A percentile compares a stretch with the other conserved stretches of the same genome.
These are phyloP conservation scores for Rousettus madagascariensis DNA, from an alignment of 2,797 vertebrate species.

Conservation along the genomic window DNA sequence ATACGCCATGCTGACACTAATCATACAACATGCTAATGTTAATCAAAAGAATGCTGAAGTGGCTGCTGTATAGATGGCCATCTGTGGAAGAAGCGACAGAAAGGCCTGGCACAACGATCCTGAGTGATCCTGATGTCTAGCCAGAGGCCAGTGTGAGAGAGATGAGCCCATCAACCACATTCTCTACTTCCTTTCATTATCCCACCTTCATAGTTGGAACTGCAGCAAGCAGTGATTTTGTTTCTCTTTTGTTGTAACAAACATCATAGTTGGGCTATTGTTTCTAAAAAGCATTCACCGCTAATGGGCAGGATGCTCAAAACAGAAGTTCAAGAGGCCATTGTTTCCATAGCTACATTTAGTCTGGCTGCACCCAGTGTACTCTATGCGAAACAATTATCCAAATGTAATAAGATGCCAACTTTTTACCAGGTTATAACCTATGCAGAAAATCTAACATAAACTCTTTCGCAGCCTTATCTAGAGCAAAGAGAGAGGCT, in stretches of 20 bases:
- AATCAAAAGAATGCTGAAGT: neutral
- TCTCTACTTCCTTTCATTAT: neutral
- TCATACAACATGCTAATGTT: neutral
- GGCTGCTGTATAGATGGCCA: neutral
- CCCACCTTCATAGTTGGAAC: neutral
- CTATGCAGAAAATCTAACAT: neutral
- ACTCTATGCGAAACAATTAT: neutral
- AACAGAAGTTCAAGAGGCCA: neutral
- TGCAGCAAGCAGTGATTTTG: neutral
- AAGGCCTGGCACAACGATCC: neutral
- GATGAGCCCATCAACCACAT: fast-evolving
- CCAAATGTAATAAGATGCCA: neutral
- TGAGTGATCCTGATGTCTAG: too few relatives aligned
- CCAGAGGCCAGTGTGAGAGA: neutral
- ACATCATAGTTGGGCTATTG: neutral
- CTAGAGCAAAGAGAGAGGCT: conserved; percentile 8
- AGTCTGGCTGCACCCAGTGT: neutral
- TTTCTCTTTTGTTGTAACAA: neutral
- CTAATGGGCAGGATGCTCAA: neutral
- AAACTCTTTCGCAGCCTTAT: neutral
- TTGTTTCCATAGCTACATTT: neutral
- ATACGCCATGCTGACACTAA: neutral
- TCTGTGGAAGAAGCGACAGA: neutral
- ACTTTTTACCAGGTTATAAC: neutral
- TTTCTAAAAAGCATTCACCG: neutral